phyloP scores from a whole-genome alignment of 1,140 invertebrate genomes.

The Drosophila insularis region DNA sequence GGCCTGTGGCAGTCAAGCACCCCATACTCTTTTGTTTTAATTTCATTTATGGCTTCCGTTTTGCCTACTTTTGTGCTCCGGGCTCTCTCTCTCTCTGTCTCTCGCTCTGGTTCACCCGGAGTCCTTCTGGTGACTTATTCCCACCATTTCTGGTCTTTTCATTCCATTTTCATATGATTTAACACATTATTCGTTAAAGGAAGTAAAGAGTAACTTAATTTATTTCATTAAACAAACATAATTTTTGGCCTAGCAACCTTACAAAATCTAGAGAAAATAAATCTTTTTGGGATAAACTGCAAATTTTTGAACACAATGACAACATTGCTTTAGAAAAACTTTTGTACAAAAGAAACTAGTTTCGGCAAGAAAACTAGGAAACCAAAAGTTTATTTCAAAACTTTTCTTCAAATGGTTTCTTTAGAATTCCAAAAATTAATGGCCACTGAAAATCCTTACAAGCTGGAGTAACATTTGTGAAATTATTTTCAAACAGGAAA shows the following conservation, averaged over 20 bases:
- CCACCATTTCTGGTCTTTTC: slow-evolving; percentile 3
- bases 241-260: neutral
- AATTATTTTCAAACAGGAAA: no score
- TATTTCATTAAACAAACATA: slow-evolving; percentile 9
- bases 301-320: neutral
- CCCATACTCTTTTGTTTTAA: slow-evolving; percentile 68
- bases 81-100: no score
- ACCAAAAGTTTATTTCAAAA: no score
- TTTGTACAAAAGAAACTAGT: neutral
- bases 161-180: slow-evolving; percentile 7
- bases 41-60: slow-evolving; percentile 81
- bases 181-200: slow-evolving; percentile 6
- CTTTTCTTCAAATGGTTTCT: no score
- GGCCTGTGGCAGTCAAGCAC: slow-evolving; percentile 1
- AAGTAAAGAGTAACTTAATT: neutral
- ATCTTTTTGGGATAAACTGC: neutral
- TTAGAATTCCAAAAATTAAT: no score
- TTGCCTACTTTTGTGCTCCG: slow-evolving; percentile 50
- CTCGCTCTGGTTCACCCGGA: neutral
- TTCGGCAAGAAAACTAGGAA: no score
- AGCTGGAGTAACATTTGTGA: no score
- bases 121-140: neutral
- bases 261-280: neutral
- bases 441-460: no score
- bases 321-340: neutral